Percentiles rank a stretch among this genome's conserved stretches.
Evolutionary conservation across 2,797 vertebrate species (phyloP).

Genomic region (Myripristis murdjan): DNA sequence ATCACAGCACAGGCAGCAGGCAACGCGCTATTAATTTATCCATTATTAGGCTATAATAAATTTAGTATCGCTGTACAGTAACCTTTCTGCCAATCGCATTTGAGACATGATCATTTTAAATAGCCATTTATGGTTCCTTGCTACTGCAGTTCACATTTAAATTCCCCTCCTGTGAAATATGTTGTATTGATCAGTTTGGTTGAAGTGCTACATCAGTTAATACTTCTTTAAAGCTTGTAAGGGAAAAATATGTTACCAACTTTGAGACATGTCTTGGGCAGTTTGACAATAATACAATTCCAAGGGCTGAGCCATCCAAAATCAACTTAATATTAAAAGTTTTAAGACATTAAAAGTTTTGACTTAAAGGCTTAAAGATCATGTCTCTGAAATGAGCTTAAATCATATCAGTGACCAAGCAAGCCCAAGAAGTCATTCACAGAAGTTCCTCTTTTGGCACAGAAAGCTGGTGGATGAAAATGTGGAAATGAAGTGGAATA

Average conservation of each 20-base stretch:
- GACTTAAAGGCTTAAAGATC: slow-evolving; percentile 1
- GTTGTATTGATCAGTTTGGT: slow-evolving; percentile 67
- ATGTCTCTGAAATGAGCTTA: not conserved
- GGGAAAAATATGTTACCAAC: too few species aligned
- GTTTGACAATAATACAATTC: not conserved
- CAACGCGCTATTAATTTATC: slow-evolving; percentile 38
- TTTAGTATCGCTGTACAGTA: slow-evolving; percentile 9
- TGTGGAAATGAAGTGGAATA: not conserved
- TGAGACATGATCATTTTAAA: slow-evolving; percentile 1
- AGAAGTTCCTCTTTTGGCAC: not conserved
- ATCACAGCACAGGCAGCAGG: too few species aligned
- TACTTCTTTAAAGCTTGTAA: not conserved
- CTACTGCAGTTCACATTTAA: slow-evolving; percentile 39
- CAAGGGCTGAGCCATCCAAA: not conserved
- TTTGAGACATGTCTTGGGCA: not conserved
- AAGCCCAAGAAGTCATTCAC: not conserved
- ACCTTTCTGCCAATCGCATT: slow-evolving; percentile 28
- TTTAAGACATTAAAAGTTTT: slow-evolving; percentile 50
- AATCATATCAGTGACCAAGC: not conserved
- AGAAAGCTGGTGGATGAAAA: not conserved
- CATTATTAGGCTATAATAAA: slow-evolving; percentile 37
- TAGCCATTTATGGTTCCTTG: slow-evolving; percentile 29
- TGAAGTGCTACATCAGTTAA: slow-evolving; percentile 56
- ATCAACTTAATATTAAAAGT: slow-evolving; percentile 16
- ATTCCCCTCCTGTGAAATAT: slow-evolving; percentile 39